Evolutionary conservation across 30 jellyfish, hydroid and myxozoan species (phyloP).

Genomic region (Aurelia coerulea): DNA sequence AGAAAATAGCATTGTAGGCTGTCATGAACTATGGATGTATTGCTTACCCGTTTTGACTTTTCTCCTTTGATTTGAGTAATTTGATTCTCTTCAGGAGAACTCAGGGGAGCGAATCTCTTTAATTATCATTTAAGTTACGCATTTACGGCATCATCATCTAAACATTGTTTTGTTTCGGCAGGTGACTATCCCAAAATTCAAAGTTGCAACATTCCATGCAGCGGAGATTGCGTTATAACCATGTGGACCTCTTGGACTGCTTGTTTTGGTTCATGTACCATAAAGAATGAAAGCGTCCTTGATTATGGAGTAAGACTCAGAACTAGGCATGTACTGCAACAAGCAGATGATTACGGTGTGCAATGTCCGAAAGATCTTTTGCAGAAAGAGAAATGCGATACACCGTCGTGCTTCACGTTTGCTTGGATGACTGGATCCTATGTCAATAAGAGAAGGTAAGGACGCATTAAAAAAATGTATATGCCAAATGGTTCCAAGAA

Average conservation of each 20-base stretch:
- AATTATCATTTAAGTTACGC: too few relatives aligned
- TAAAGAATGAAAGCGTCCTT: constrained; percentile 37
- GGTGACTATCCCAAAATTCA: constrained; percentile 2
- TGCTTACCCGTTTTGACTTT: too few relatives aligned
- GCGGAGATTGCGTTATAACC: constrained; percentile 51
- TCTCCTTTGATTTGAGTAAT: too few relatives aligned
- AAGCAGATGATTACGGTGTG: constrained; percentile 26
- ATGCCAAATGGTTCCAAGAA: too few relatives aligned
- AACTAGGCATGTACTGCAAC: constrained; percentile 37
- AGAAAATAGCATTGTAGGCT: too few relatives aligned
- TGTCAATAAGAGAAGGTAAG: constrained; percentile 36
- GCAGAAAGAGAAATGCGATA: constrained; percentile 38
- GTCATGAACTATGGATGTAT: too few relatives aligned
- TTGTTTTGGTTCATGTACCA: constrained; percentile 63
- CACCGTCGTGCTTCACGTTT: constrained; percentile 45
- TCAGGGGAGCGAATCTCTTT: too few relatives aligned
- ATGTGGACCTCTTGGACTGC: constrained; percentile 69
- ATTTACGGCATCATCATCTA: not conserved
- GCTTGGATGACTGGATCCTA: constrained; percentile 58
- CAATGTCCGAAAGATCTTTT: constrained; percentile 33
- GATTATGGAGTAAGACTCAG: constrained; percentile 46
- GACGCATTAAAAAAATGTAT: not conserved
- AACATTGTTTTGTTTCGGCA: not conserved
- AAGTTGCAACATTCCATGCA: constrained; percentile 50
- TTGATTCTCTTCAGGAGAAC: too few relatives aligned